These are phyloP conservation scores for Mesorhabditis sp. DNA, from an alignment of 2,888 invertebrate species.

Conservation along the genomic window DNA sequence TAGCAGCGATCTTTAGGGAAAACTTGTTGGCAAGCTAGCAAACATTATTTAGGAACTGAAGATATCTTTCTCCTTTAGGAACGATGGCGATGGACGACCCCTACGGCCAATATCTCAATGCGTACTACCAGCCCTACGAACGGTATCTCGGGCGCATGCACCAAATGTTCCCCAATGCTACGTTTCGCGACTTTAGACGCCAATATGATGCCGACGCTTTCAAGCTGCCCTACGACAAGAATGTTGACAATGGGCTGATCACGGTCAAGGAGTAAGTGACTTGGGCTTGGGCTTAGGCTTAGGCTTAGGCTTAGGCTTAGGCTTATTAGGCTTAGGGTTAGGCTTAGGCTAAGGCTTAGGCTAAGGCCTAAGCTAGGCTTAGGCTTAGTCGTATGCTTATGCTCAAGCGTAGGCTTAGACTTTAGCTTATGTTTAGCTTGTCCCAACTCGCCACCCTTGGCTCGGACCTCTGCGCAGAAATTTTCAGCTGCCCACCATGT, in stretches of 20 bases:
- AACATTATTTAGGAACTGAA: neutral
- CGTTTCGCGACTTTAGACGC: constrained; percentile 9
- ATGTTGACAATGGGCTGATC: constrained; percentile 13
- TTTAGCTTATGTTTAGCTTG: neutral
- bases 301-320: neutral
- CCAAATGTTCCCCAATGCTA: constrained; percentile 16
- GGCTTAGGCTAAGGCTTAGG: neutral
- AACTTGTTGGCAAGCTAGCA: neutral
- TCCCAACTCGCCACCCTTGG: neutral
- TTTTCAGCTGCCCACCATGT: constrained; percentile 18
- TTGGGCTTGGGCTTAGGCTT: neutral
- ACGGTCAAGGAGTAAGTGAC: constrained; percentile 11
- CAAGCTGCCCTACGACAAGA: constrained; percentile 2
- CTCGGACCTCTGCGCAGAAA: constrained; percentile 13
- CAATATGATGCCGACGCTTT: neutral
- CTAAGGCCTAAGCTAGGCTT: neutral
- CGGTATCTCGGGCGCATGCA: constrained; percentile 14
- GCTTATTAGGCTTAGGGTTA: neutral
- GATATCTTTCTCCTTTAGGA: constrained; percentile 7
- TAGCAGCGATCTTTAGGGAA: neutral
- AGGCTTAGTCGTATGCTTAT: neutral
- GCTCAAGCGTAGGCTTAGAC: constrained; percentile 11
- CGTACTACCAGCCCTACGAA: constrained; percentile 17
- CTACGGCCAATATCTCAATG: constrained; percentile 11
- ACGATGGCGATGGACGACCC: neutral